phyloP scores from a whole-genome alignment of 2,888 invertebrate genomes.

The Parnassius mnemosyne region DNA sequence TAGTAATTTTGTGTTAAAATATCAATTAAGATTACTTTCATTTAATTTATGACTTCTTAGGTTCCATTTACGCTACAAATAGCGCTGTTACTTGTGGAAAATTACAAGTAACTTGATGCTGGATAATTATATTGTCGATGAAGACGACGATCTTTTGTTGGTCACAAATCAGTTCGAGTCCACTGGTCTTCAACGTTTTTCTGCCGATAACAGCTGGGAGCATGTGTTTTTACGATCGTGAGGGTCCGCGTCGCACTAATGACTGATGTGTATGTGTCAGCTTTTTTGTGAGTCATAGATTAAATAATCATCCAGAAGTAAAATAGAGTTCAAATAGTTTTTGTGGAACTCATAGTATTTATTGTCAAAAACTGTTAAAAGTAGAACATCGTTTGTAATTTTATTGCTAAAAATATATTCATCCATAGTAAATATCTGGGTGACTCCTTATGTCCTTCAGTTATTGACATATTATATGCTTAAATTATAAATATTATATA shows the following conservation, averaged over 20 bases:
- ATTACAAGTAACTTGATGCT: not conserved
- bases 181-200: conserved; percentile 60
- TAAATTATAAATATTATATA: too few relatives aligned
- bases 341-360: too few relatives aligned
- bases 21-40: too few relatives aligned
- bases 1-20: too few relatives aligned
- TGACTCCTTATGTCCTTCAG: too few relatives aligned
- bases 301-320: conserved; percentile 25
- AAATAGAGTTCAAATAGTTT: not conserved
- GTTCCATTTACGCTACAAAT: too few relatives aligned
- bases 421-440: too few relatives aligned
- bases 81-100: not conserved
- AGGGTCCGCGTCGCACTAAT: conserved; percentile 57
- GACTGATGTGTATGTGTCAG: conserved; percentile 70
- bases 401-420: too few relatives aligned
- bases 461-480: too few relatives aligned
- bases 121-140: conserved; percentile 37
- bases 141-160: conserved; percentile 54
- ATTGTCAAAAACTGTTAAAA: too few relatives aligned
- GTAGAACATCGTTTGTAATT: too few relatives aligned
- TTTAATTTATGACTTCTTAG: too few relatives aligned
- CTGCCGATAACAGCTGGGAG: conserved; percentile 45
- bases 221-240: conserved; percentile 66
- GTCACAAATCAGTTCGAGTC: conserved; percentile 54
- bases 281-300: conserved; percentile 55